phyloP scores from a whole-genome alignment of 1,140 invertebrate species.

The Idris sp. region DNA sequence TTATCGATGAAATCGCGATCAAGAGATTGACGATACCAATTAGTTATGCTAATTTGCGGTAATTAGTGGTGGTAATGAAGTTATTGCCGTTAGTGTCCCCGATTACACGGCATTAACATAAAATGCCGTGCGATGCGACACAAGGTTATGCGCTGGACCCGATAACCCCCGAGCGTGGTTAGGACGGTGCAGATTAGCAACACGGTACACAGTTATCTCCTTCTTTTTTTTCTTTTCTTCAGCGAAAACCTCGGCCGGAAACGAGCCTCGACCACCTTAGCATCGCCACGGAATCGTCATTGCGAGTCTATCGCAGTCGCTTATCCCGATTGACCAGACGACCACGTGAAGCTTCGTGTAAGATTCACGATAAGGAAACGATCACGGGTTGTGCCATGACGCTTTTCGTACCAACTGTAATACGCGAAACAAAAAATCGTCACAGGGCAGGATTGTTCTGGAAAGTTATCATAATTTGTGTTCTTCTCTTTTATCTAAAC shows the following conservation, averaged over 20 bases:
- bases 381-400: slow-evolving; percentile 52
- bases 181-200: slow-evolving; percentile 68
- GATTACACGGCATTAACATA: slow-evolving; percentile 73
- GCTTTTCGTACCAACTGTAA: slow-evolving; percentile 57
- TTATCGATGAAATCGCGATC: slow-evolving; percentile 72
- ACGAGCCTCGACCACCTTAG: slow-evolving; percentile 47
- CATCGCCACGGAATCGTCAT: slow-evolving; percentile 44
- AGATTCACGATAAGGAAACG: slow-evolving; percentile 62
- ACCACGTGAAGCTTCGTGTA: slow-evolving; percentile 65
- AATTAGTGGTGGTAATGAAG: slow-evolving; percentile 74
- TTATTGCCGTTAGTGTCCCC: slow-evolving; percentile 72
- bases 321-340: slow-evolving; percentile 55
- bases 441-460: slow-evolving; percentile 6
- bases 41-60: slow-evolving; percentile 71
- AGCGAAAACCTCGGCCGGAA: slow-evolving; percentile 56
- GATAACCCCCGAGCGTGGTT: slow-evolving; percentile 62
- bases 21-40: slow-evolving; percentile 61
- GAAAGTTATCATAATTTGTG: slow-evolving; percentile 20
- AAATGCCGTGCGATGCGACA: slow-evolving; percentile 65
- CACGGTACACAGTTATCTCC: slow-evolving; percentile 36
- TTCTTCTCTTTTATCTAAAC: slow-evolving; percentile 2
- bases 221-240: no score
- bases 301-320: slow-evolving; percentile 49
- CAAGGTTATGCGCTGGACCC: slow-evolving; percentile 13
- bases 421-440: no score